Percentiles rank a stretch among this genome's conserved stretches.
Conservation (phyloP, 2,797 vertebrate genomes). For the Decapterus maruadsi region DNA sequence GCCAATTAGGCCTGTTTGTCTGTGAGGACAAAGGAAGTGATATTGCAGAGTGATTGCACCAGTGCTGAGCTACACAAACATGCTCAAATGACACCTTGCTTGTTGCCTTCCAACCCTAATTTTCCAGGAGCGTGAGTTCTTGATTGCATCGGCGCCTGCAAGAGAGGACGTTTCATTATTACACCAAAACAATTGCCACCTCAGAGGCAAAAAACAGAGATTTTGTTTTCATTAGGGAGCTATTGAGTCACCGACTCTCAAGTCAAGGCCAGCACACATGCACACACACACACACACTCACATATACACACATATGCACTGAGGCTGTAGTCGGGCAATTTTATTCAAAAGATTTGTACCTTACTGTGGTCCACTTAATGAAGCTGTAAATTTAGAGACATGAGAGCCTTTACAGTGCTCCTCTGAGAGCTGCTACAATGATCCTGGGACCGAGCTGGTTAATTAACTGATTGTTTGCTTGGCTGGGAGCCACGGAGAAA, state of each 20-base stretch:
- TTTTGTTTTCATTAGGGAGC: slow-evolving; percentile 83
- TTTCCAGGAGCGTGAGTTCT: slow-evolving; percentile 74
- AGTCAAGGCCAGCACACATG: slow-evolving; percentile 69
- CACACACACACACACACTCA: slow-evolving; percentile 27
- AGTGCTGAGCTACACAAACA: slow-evolving; percentile 74
- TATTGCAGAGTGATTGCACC: slow-evolving; percentile 83
- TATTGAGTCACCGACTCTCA: slow-evolving; percentile 76
- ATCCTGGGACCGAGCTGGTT: slow-evolving; percentile 87
- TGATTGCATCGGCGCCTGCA: slow-evolving; percentile 75
- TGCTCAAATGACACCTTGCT: slow-evolving; percentile 77
- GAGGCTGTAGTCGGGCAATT: slow-evolving; percentile 74
- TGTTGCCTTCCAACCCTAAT: slow-evolving; percentile 81
- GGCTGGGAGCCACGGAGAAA: slow-evolving; percentile 83
- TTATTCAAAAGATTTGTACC: slow-evolving; percentile 85
- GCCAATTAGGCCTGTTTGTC: slow-evolving; percentile 83
- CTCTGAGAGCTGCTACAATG: slow-evolving; percentile 84
- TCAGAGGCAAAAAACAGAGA: slow-evolving; percentile 71
- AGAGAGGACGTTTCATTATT: slow-evolving; percentile 77
- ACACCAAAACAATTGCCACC: slow-evolving; percentile 81
- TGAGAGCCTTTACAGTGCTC: slow-evolving; percentile 79
- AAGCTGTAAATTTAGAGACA: slow-evolving; percentile 86
- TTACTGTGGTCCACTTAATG: slow-evolving; percentile 86
- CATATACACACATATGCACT: slow-evolving; percentile 43
- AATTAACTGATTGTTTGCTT: slow-evolving; percentile 88
- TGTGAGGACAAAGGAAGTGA: slow-evolving; percentile 79